phyloP scores from a whole-genome alignment of 2,113 vertebrate species.

The Collichthys lucidus region DNA sequence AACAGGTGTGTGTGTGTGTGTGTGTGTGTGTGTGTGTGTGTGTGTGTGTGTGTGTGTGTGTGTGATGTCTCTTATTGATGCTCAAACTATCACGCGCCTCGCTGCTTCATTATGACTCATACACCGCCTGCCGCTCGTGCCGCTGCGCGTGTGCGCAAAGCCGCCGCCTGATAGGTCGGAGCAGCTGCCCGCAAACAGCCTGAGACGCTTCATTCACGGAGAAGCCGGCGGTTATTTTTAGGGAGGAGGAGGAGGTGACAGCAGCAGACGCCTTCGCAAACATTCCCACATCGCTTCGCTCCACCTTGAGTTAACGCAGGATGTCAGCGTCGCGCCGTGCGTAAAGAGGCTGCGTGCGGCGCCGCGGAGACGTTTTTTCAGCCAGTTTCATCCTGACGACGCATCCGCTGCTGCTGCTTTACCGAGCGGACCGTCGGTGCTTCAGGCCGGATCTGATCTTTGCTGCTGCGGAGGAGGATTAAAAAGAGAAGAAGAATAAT shows the following conservation, averaged over 20 bases:
- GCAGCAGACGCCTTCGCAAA: conserved; percentile 43
- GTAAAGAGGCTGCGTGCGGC: conserved; percentile 39
- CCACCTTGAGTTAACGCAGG: conserved; percentile 45
- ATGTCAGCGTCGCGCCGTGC: conserved; percentile 37
- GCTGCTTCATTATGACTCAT: conserved; percentile 42
- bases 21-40: not conserved
- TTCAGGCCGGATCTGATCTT: not conserved
- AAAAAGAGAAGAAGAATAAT: not conserved
- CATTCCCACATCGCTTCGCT: conserved; percentile 32
- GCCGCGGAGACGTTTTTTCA: conserved; percentile 27
- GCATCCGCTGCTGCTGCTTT: not conserved
- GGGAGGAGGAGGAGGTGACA: conserved; percentile 23
- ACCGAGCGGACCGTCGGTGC: not conserved
- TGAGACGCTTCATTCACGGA: conserved; percentile 32
- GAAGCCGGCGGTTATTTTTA: conserved; percentile 44
- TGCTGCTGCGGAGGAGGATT: not conserved
- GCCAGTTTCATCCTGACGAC: conserved; percentile 14
- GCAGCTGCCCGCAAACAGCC: conserved; percentile 9
- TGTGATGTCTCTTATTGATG: not conserved
- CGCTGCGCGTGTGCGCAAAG: conserved; percentile 13
- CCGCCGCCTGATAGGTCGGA: conserved; percentile 21
- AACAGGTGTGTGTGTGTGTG: not conserved
- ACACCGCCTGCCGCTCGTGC: not conserved
- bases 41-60: conserved; percentile 1
- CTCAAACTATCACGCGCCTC: conserved; percentile 37